phyloP scores from a whole-genome alignment of 30 jellyfish, hydroid and myxozoan genomes.

The Morbakka virulenta region DNA sequence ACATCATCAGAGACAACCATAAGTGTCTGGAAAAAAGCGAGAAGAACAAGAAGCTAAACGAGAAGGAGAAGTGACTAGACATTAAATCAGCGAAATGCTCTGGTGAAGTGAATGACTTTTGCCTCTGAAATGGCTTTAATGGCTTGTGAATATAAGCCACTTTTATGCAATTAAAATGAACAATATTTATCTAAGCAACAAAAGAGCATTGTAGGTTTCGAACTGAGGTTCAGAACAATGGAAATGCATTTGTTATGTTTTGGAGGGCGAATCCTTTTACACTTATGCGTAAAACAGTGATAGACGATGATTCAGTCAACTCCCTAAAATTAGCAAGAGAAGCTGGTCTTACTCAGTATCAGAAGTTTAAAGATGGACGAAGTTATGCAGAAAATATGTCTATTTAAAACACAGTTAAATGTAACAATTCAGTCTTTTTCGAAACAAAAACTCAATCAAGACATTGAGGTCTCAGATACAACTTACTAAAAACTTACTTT shows the following conservation, averaged over 20 bases:
- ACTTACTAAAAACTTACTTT: too few species aligned
- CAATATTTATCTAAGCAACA: slow-evolving; percentile 22
- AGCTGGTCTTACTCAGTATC: slow-evolving; percentile 5
- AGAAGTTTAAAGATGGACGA: slow-evolving; percentile 4
- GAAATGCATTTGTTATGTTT: slow-evolving; percentile 8
- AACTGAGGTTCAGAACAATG: slow-evolving; percentile 23
- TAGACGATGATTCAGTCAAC: slow-evolving; percentile 8
- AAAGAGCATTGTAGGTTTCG: slow-evolving; percentile 10
- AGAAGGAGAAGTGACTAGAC: slow-evolving; percentile 46
- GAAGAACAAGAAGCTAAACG: slow-evolving; percentile 24
- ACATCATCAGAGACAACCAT: too few species aligned
- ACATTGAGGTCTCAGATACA: too few species aligned
- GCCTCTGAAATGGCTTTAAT: slow-evolving; percentile 41
- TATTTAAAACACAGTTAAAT: too few species aligned
- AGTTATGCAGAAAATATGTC: not conserved
- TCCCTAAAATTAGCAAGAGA: slow-evolving; percentile 2
- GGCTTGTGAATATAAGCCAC: slow-evolving; percentile 9
- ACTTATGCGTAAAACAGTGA: slow-evolving; percentile 5
- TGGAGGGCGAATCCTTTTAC: too few species aligned
- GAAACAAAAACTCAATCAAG: too few species aligned
- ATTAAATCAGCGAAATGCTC: slow-evolving; percentile 40
- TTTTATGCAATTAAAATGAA: not conserved
- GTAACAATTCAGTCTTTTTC: too few species aligned
- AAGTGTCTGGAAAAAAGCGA: slow-evolving; percentile 34
- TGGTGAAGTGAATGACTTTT: slow-evolving; percentile 36